Evolutionary conservation across 1,140 invertebrate genomes (phyloP).

Genomic region (Magallana angulata): DNA sequence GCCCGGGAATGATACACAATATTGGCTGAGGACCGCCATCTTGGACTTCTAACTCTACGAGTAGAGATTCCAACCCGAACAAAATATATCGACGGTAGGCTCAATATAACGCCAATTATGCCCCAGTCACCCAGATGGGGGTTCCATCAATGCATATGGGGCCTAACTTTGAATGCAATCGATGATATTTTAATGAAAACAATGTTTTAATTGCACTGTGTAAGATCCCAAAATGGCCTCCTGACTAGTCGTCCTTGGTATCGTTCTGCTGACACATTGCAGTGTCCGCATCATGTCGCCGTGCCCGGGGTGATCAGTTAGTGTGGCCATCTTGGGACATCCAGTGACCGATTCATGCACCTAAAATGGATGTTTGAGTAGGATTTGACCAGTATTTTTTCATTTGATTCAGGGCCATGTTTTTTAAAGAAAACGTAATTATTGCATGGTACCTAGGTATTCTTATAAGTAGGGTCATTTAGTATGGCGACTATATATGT

Average conservation of each 20-base stretch:
- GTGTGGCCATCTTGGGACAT: background rate
- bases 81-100: slow-evolving; percentile 61
- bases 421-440: slow-evolving; percentile 6
- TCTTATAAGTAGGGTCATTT: background rate
- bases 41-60: slow-evolving; percentile 65
- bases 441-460: background rate
- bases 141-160: slow-evolving; percentile 27
- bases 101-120: slow-evolving; percentile 36
- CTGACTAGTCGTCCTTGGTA: slow-evolving; percentile 38
- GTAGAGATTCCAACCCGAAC: slow-evolving; percentile 61
- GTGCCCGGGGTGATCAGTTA: background rate
- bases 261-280: slow-evolving; percentile 17
- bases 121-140: slow-evolving; percentile 15
- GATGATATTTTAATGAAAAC: slow-evolving; percentile 20
- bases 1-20: slow-evolving; percentile 59
- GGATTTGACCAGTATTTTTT: background rate
- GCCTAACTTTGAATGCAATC: background rate
- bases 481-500: background rate
- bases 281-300: background rate
- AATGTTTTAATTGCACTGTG: slow-evolving; percentile 40
- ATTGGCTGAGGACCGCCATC: slow-evolving; percentile 70
- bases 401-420: background rate
- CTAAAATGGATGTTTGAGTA: background rate
- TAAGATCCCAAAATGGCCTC: slow-evolving; percentile 49
- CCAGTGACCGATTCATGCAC: background rate